phyloP scores from a whole-genome alignment of 2,113 vertebrate species.

The Cynocephalus volans region DNA sequence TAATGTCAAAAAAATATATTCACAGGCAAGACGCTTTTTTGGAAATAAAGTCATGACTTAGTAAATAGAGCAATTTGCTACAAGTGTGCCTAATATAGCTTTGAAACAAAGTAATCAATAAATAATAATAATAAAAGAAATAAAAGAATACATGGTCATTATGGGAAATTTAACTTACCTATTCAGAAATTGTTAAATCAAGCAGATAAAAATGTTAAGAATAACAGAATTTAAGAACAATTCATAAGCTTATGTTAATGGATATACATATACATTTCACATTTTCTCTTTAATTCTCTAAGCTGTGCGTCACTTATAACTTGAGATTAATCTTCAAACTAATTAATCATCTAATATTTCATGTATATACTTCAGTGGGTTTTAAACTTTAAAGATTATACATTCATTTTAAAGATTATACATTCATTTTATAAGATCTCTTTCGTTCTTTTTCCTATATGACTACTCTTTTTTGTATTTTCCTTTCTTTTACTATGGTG shows the following conservation, averaged over 20 bases:
- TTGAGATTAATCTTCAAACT: neutral
- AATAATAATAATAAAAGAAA: neutral
- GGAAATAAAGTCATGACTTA: neutral
- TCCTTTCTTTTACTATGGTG: neutral
- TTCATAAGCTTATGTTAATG: neutral
- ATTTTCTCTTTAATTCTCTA: neutral
- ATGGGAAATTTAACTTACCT: neutral
- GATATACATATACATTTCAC: neutral
- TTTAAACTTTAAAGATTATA: neutral
- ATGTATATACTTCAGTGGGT: neutral
- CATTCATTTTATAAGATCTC: neutral
- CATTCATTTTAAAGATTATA: neutral
- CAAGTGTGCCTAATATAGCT: neutral
- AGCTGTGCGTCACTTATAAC: neutral
- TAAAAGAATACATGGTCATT: neutral
- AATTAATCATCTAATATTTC: neutral
- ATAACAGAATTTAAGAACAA: neutral
- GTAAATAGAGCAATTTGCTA: neutral
- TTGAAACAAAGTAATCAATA: neutral
- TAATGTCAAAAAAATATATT: neutral
- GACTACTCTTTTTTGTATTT: neutral
- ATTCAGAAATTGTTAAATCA: neutral
- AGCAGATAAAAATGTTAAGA: neutral
- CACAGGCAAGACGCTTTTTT: neutral
- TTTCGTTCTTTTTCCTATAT: neutral